A percentile compares a stretch with the other conserved stretches of the same genome.
These are phyloP conservation scores for Diachasma alloeum DNA, from an alignment of 1,140 invertebrate species.

Conservation along the genomic window DNA sequence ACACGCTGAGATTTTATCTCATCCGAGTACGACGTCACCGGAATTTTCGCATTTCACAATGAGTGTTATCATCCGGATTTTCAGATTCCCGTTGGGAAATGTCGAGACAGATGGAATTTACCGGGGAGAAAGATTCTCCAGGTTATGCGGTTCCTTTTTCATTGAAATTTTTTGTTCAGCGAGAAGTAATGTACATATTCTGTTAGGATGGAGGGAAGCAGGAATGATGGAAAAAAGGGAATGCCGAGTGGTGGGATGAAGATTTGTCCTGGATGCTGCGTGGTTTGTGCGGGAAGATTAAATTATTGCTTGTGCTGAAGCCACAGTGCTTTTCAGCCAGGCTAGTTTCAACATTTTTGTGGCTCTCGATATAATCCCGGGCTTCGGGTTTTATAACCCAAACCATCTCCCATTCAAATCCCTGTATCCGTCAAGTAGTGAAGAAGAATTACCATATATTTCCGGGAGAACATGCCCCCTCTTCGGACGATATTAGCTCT, in stretches of 20 bases:
- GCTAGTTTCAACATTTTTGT: neutral
- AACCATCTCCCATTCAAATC: too few relatives aligned
- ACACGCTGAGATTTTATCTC: neutral
- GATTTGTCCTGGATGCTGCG: conserved; percentile 9
- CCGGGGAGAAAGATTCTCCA: neutral
- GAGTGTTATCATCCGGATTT: neutral
- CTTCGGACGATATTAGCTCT: too few relatives aligned
- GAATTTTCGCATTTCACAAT: neutral
- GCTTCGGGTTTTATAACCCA: neutral
- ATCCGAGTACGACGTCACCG: neutral
- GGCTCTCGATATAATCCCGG: neutral
- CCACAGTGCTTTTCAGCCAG: conserved; percentile 1
- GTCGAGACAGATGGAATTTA: neutral
- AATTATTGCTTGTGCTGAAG: conserved; percentile 14
- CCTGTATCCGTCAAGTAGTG: neutral
- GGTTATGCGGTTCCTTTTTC: neutral
- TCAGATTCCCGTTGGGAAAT: neutral
- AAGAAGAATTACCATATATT: too few relatives aligned
- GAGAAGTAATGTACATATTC: neutral
- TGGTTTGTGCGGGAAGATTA: conserved; percentile 4
- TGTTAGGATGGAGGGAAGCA: neutral
- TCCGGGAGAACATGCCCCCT: too few relatives aligned
- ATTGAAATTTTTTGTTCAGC: neutral
- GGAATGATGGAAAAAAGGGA: neutral
- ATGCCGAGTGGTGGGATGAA: neutral